Conservation (phyloP, 2,113 vertebrate genomes). For the Tachuris rubrigastra region DNA sequence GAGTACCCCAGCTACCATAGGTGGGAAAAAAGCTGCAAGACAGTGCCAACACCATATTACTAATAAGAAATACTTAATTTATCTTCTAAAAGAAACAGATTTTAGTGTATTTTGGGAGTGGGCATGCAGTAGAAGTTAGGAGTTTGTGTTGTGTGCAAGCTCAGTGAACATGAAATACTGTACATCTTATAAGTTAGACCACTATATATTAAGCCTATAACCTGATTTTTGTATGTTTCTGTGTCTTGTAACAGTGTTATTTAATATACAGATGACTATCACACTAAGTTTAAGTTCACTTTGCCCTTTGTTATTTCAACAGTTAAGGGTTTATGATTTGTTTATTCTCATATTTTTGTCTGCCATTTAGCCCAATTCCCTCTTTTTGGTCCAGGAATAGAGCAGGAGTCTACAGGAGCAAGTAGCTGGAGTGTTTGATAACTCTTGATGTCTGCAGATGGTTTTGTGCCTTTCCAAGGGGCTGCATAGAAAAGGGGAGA, state of each 20-base stretch:
- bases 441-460: background rate
- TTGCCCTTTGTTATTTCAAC: background rate
- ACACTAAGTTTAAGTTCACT: background rate
- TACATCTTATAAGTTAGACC: background rate
- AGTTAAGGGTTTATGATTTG: background rate
- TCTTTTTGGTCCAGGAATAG: background rate
- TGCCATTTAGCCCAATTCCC: background rate
- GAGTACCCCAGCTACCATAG: background rate
- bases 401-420: background rate
- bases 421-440: background rate
- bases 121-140: background rate
- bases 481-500: background rate
- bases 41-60: background rate
- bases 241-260: fast-evolving
- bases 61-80: background rate
- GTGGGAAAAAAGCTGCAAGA: background rate
- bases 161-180: background rate
- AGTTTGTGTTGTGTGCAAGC: background rate
- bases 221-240: background rate
- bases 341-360: background rate
- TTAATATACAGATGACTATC: background rate
- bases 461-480: background rate
- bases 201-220: background rate
- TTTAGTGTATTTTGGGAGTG: background rate
- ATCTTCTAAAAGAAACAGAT: background rate